Evolutionary conservation across 2,888 invertebrate species (phyloP), one percentile per base, ranked within the genome.

Genomic region (Lasioglossum figueresi): DNA sequence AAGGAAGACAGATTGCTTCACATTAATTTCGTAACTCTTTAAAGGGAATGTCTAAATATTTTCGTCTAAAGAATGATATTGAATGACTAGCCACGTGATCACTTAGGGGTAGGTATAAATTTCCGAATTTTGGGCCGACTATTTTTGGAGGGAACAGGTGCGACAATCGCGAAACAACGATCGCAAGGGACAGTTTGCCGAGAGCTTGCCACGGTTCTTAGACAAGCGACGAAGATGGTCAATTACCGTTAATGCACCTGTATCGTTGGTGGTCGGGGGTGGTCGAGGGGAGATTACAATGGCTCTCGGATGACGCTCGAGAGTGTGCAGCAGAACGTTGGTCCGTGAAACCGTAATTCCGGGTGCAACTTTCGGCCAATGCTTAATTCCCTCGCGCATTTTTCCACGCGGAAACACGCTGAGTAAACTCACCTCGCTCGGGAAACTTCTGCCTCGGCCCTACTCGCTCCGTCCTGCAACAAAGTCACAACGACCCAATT

Each of bases 361-460:
- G 75, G 56, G 76, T 71, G 76, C 23, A 82, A 81, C 77, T 88
- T 79, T 80, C 73, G 68, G 43, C 48, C 52, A 52, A 81, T 63
- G 31, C 80, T 82, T 63, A 87, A 79, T 82, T 83, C 80, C 34
- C 19, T 14, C 75, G 37, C 66, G 34, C 68, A 43, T 80, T 56
- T 76, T 59, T 48, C 43, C 75, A 23, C 45, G 34, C 68, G 66
- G 12, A 70, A 76, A 83, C 79, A 34, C 79, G 34, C 81, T 68
- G 68, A 72, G 68, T 70, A 84, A 87, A 91, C 91, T 91, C 81
- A 89, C 91, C 88, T 52, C 83, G 56, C 52, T 45, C 73, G 76
- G 66, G 72, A 78, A 82, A 59, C 72, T 73, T 48, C 72, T 73
- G 66, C 66, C 52, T 40, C 37, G 31, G 40, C 12, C 6, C 59